Evolutionary conservation across 2,113 vertebrate species (phyloP).

Genomic region (Varanus salvator): DNA sequence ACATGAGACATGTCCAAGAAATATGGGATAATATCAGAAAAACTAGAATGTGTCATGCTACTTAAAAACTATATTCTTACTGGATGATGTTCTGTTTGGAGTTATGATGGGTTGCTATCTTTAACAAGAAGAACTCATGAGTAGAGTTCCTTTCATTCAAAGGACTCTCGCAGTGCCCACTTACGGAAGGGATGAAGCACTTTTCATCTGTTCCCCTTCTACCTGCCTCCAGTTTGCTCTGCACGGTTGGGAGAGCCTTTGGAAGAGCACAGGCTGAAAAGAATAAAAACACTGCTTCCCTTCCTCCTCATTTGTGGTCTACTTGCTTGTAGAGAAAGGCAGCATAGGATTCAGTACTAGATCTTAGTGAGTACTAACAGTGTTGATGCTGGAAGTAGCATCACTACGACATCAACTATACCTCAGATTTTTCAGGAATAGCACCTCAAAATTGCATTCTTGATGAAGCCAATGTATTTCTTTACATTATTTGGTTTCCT

Average conservation of each 20-base stretch:
- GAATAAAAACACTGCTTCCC: neutral
- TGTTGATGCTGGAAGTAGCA: conserved; percentile 44
- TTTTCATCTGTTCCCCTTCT: neutral
- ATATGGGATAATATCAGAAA: neutral
- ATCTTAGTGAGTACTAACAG: neutral
- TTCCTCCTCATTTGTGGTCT: neutral
- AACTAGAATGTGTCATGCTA: conserved; percentile 4
- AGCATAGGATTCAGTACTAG: neutral
- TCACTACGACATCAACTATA: conserved; percentile 17
- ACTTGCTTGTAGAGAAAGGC: too few relatives aligned
- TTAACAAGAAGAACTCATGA: neutral
- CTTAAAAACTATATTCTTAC: conserved; percentile 5
- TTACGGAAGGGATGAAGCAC: neutral
- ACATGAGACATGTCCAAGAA: neutral
- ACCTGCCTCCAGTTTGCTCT: neutral
- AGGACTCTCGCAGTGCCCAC: neutral
- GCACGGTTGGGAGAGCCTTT: neutral
- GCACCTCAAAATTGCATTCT: neutral
- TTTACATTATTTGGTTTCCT: conserved; percentile 47
- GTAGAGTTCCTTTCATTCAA: neutral
- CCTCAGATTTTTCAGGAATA: conserved; percentile 42
- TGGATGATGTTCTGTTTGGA: conserved; percentile 35
- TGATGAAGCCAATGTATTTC: conserved; percentile 42
- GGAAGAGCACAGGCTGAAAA: neutral
- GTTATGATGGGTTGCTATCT: neutral